Conservation (phyloP, 2,888 invertebrate genomes). For the Pocota personata region DNA sequence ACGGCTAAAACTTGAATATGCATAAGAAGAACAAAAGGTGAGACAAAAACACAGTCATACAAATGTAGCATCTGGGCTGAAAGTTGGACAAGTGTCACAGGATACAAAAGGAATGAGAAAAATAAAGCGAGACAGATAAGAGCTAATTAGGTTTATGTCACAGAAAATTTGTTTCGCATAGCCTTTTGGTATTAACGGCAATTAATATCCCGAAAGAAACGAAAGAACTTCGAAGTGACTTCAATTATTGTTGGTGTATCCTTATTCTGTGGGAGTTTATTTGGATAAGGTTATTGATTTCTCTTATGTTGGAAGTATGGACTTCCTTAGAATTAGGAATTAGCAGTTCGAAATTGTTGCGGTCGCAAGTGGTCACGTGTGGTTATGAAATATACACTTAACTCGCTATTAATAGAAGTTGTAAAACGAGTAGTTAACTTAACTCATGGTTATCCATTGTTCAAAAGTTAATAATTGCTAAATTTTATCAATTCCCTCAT, state of each 20-base stretch:
- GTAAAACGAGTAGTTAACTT: no score
- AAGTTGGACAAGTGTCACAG: conserved; percentile 40
- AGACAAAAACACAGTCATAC: conserved; percentile 2
- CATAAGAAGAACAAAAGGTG: conserved; percentile 19
- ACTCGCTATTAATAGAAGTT: no score
- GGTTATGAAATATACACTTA: no score
- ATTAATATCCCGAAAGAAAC: conserved; percentile 77
- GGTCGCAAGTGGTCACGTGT: no score
- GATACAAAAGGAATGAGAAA: background rate
- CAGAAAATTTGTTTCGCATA: conserved; percentile 82
- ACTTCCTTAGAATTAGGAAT: no score
- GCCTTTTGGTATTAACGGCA: conserved; percentile 79
- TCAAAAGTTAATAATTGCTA: no score
- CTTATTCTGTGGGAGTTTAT: background rate
- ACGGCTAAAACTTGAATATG: conserved; percentile 43
- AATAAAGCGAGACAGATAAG: conserved; percentile 74
- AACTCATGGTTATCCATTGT: no score
- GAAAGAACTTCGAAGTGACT: conserved; percentile 22
- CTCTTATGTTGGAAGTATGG: no score
- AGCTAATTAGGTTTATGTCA: conserved; percentile 83
- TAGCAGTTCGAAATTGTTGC: no score
- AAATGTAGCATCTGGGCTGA: conserved; percentile 31
- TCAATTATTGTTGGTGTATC: background rate
- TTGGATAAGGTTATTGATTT: background rate
- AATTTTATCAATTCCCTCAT: no score